Conservation (phyloP, 2,113 vertebrate species). For the Myotis lucifugus region DNA sequence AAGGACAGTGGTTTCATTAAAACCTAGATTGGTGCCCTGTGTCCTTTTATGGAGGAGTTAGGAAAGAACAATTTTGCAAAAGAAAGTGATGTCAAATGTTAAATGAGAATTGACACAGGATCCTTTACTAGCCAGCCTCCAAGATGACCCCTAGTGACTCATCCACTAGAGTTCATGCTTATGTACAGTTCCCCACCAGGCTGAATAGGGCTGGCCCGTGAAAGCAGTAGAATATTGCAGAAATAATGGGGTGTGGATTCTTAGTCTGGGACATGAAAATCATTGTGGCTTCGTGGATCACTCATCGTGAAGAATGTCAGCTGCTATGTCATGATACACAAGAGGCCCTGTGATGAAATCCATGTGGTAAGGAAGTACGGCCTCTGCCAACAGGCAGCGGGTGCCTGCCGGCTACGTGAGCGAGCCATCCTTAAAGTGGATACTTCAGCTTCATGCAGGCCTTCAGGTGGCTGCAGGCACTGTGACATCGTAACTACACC, state of each 20-base stretch:
- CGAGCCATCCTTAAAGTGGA: neutral
- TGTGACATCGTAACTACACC: neutral
- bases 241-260: neutral
- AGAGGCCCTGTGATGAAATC: neutral
- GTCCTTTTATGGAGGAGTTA: neutral
- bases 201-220: neutral
- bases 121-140: neutral
- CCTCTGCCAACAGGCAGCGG: neutral
- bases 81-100: neutral
- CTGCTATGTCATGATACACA: neutral
- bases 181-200: fast-evolving
- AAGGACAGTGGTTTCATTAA: neutral
- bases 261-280: neutral
- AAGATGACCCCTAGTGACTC: neutral
- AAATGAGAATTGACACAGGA: neutral
- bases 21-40: neutral
- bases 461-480: neutral
- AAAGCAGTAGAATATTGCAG: neutral
- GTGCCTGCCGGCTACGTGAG: fast-evolving
- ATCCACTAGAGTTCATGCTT: neutral
- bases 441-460: no score
- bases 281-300: neutral
- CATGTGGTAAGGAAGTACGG: neutral
- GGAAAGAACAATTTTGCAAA: neutral
- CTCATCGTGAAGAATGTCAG: neutral